These are phyloP conservation scores for Seriola dumerili DNA, from an alignment of 2,113 vertebrate genomes.

Conservation along the genomic window DNA sequence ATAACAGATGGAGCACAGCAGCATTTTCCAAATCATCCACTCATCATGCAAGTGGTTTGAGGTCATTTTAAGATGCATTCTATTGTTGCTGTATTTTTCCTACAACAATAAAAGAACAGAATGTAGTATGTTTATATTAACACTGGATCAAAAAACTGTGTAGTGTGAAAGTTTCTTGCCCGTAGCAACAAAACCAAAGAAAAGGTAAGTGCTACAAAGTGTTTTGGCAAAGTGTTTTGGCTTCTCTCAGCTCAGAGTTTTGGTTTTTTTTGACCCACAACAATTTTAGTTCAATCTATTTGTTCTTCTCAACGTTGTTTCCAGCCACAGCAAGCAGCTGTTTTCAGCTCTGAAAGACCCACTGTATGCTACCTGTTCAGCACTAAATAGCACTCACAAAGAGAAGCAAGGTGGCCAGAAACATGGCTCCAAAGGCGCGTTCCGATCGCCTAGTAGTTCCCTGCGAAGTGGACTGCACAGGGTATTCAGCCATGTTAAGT, in stretches of 20 bases:
- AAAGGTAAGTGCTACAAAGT: not conserved
- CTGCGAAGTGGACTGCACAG: no score
- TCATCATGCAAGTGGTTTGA: not conserved
- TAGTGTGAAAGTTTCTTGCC: not conserved
- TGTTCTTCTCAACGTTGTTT: not conserved
- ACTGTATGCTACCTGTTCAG: not conserved
- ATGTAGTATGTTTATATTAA: not conserved
- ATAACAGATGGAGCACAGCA: constrained; percentile 19
- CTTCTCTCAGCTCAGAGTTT: not conserved
- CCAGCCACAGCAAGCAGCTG: not conserved
- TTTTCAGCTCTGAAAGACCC: not conserved
- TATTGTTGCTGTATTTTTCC: not conserved
- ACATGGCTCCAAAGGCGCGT: no score
- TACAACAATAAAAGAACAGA: not conserved
- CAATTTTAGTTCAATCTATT: not conserved
- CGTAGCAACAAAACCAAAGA: not conserved
- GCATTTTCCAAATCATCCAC: constrained; percentile 13
- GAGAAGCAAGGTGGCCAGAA: not conserved
- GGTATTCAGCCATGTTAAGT: no score
- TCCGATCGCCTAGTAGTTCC: no score
- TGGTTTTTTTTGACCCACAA: not conserved
- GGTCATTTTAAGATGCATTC: not conserved
- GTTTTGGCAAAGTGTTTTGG: not conserved
- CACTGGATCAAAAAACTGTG: no score
- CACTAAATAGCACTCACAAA: not conserved